Percentiles rank a stretch among this genome's conserved stretches.
Conservation (phyloP, 1,140 invertebrate genomes). For the Pseudoatta argentina region DNA sequence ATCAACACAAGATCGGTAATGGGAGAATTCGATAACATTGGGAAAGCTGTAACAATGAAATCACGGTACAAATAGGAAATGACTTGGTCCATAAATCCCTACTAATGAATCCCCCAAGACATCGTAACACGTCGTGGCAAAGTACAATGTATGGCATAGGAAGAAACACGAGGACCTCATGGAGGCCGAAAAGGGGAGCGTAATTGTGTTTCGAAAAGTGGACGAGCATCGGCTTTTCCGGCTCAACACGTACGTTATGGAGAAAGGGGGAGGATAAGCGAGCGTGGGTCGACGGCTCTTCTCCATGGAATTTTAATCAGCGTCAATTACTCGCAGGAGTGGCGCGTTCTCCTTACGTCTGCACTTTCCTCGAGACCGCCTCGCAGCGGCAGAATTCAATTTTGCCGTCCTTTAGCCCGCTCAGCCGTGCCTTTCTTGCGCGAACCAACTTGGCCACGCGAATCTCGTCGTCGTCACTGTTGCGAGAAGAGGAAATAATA, state of each 20-base stretch:
- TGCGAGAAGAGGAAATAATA: slow-evolving; percentile 49
- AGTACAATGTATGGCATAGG: slow-evolving; percentile 33
- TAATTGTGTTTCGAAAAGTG: slow-evolving; percentile 62
- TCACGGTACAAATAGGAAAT: slow-evolving; percentile 57
- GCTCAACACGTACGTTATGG: slow-evolving; percentile 72
- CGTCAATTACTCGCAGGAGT: slow-evolving; percentile 79
- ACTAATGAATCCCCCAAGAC: slow-evolving; percentile 56
- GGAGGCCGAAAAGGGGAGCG: slow-evolving; percentile 20
- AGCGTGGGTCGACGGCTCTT: slow-evolving; percentile 20
- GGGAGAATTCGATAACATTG: slow-evolving; percentile 22
- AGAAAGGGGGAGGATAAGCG: slow-evolving; percentile 2
- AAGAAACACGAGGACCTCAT: slow-evolving; percentile 27
- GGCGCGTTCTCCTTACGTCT: slow-evolving; percentile 73
- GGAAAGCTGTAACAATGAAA: slow-evolving; percentile 34
- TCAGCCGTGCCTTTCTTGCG: slow-evolving; percentile 26
- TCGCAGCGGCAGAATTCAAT: slow-evolving; percentile 77
- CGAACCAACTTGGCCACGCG: slow-evolving; percentile 20
- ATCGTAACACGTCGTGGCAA: slow-evolving; percentile 44
- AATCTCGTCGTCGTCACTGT: slow-evolving; percentile 2
- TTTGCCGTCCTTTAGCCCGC: slow-evolving; percentile 63
- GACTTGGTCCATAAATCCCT: slow-evolving; percentile 44
- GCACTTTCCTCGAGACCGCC: slow-evolving; percentile 65
- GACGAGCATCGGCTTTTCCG: slow-evolving; percentile 62
- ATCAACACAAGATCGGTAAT: neutral
- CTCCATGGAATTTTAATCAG: slow-evolving; percentile 80